Evolutionary conservation across 1,140 invertebrate species (phyloP).

Genomic region (Leucophenga varia): DNA sequence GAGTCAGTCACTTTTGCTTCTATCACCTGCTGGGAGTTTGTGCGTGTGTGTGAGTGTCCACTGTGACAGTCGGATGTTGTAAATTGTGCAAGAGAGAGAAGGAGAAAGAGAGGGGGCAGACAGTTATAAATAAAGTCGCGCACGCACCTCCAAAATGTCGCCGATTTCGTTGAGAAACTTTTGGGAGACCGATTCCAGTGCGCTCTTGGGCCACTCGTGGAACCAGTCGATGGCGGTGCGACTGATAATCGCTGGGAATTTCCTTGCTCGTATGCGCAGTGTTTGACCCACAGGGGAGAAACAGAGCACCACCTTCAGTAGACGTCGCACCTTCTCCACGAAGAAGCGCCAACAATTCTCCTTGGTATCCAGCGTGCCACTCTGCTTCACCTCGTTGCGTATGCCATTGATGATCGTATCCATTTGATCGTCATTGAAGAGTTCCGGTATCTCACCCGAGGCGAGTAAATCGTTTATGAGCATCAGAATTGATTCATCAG

Average conservation of each 20-base stretch:
- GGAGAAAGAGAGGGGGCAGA: no score
- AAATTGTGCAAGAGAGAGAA: no score
- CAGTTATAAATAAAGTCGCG: no score
- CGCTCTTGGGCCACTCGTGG: slow-evolving; percentile 90
- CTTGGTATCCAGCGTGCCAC: slow-evolving; percentile 79
- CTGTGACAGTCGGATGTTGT: no score
- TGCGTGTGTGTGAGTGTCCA: no score
- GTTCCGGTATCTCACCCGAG: slow-evolving; percentile 89
- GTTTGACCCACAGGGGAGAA: slow-evolving; percentile 89
- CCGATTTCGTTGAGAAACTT: slow-evolving; percentile 77
- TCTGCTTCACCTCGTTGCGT: slow-evolving; percentile 71
- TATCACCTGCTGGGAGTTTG: no score
- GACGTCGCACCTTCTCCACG: slow-evolving; percentile 78
- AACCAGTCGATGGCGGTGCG: slow-evolving; percentile 93
- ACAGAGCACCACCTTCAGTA: slow-evolving; percentile 75
- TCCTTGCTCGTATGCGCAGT: slow-evolving; percentile 76
- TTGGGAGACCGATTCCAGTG: slow-evolving; percentile 81
- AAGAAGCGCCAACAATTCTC: slow-evolving; percentile 96
- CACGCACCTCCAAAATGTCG: slow-evolving; percentile 65
- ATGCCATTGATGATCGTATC: slow-evolving; percentile 82
- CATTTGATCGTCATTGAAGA: slow-evolving; percentile 85
- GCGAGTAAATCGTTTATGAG: slow-evolving; percentile 90
- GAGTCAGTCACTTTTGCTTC: no score
- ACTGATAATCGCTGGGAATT: slow-evolving; percentile 90
- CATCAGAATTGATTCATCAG: slow-evolving; percentile 86